These are phyloP conservation scores for Euwallacea fornicatus DNA, from an alignment of 1,140 invertebrate species.

Conservation along the genomic window DNA sequence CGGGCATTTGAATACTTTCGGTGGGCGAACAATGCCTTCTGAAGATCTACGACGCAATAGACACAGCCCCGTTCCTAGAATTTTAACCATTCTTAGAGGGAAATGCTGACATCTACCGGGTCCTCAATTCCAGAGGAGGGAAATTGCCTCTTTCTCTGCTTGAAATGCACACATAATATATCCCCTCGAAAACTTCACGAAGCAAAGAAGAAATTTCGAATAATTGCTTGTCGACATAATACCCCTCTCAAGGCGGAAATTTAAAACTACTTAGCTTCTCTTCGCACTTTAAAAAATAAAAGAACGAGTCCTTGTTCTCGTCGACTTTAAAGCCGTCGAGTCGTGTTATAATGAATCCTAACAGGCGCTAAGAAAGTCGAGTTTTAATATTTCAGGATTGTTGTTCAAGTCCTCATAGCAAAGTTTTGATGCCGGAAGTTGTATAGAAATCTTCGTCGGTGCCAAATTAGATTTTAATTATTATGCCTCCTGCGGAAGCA, in stretches of 20 bases:
- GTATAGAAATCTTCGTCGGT: too few relatives aligned
- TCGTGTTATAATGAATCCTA: not conserved
- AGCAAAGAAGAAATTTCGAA: not conserved
- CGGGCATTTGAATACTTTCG: too few relatives aligned
- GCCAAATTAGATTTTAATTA: too few relatives aligned
- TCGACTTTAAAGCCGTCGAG: not conserved
- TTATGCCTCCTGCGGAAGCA: too few relatives aligned
- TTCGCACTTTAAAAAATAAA: constrained; percentile 5
- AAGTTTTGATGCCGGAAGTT: too few relatives aligned
- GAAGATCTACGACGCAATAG: too few relatives aligned
- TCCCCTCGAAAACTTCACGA: not conserved
- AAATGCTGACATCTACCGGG: too few relatives aligned
- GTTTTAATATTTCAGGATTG: not conserved
- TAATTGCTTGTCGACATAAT: constrained; percentile 10
- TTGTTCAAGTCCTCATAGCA: not conserved
- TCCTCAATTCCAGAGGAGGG: too few relatives aligned
- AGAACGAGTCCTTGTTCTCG: not conserved
- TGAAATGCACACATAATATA: not conserved
- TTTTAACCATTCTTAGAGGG: too few relatives aligned
- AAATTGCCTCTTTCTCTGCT: too few relatives aligned
- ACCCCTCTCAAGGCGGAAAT: constrained; percentile 2
- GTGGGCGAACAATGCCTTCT: too few relatives aligned
- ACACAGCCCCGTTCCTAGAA: too few relatives aligned
- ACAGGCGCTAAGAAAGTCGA: constrained; percentile 1
- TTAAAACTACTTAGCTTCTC: constrained; percentile 9